A percentile compares a stretch with the other conserved stretches of the same genome.
These are phyloP conservation scores for Luperina testacea DNA, from an alignment of 2,888 invertebrate genomes.

Conservation along the genomic window DNA sequence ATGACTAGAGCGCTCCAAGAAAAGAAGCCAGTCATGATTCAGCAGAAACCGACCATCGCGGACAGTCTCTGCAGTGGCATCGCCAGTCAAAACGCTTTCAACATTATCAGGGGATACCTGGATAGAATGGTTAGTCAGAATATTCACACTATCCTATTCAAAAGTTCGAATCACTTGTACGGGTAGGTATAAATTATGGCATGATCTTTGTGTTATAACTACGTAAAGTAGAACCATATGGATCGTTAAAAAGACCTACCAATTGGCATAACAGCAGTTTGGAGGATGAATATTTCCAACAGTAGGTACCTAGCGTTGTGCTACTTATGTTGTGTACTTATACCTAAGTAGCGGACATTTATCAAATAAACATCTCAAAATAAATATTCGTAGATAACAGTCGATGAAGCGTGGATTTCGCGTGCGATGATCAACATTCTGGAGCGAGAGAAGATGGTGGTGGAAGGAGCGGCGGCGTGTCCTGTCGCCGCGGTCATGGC, in stretches of 20 bases:
- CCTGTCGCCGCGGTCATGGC: slow-evolving; percentile 94
- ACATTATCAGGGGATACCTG: slow-evolving; percentile 92
- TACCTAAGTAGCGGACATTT: neutral
- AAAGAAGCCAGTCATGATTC: slow-evolving; percentile 92
- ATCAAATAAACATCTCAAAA: neutral
- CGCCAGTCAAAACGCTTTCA: slow-evolving; percentile 94
- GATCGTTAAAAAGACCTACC: neutral
- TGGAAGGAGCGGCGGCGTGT: slow-evolving; percentile 96
- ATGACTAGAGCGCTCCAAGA: slow-evolving; percentile 92
- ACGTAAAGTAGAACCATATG: neutral
- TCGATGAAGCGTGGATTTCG: slow-evolving; percentile 94
- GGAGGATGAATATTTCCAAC: neutral
- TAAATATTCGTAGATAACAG: slow-evolving; percentile 87
- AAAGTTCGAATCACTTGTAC: too few species aligned
- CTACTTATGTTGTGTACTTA: neutral
- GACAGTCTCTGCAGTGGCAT: slow-evolving; percentile 94
- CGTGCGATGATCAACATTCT: slow-evolving; percentile 93
- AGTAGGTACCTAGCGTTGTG: neutral
- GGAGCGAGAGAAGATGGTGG: slow-evolving; percentile 94
- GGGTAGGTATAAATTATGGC: neutral
- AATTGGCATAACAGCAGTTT: too few species aligned
- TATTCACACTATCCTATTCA: neutral
- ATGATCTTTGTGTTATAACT: neutral
- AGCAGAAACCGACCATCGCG: slow-evolving; percentile 92
- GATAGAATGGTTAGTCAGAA: slow-evolving; percentile 91